Conservation (phyloP, 2,888 invertebrate genomes). For the Orchesellides sinensis region DNA sequence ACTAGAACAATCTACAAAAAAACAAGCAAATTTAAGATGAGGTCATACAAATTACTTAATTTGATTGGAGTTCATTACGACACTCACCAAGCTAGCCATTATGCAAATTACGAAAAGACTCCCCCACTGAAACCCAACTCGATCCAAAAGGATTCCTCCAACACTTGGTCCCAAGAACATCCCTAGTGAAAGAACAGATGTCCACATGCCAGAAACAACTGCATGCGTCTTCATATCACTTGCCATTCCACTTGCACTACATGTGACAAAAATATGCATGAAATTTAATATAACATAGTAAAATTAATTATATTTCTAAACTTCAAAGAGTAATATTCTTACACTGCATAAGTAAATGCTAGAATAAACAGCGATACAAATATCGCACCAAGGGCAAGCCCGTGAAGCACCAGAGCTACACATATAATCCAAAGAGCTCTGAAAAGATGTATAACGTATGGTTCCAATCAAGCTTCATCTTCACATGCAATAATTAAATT, state of each 20-base stretch:
- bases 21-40: neutral
- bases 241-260: conserved; percentile 85
- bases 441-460: conserved; percentile 70
- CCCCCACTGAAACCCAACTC: conserved; percentile 80
- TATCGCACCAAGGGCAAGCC: conserved; percentile 89
- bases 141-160: conserved; percentile 85
- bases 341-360: conserved; percentile 88
- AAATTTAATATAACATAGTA: neutral
- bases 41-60: too few relatives aligned
- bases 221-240: conserved; percentile 94
- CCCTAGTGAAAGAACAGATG: conserved; percentile 92
- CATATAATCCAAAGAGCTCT: conserved; percentile 84
- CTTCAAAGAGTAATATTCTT: conserved; percentile 76
- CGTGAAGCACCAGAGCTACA: conserved; percentile 86
- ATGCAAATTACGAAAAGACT: conserved; percentile 76
- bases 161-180: conserved; percentile 90
- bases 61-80: too few relatives aligned
- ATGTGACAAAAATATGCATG: conserved; percentile 57
- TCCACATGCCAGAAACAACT: conserved; percentile 92
- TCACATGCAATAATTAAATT: neutral
- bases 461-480: neutral
- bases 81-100: conserved; percentile 75
- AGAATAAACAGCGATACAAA: conserved; percentile 92
- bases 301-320: too few relatives aligned
- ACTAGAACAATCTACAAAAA: conserved; percentile 28